Evolutionary conservation across 2,888 invertebrate species (phyloP), one percentile per base, ranked within the genome.

Genomic region (Nymphalis c-album): DNA sequence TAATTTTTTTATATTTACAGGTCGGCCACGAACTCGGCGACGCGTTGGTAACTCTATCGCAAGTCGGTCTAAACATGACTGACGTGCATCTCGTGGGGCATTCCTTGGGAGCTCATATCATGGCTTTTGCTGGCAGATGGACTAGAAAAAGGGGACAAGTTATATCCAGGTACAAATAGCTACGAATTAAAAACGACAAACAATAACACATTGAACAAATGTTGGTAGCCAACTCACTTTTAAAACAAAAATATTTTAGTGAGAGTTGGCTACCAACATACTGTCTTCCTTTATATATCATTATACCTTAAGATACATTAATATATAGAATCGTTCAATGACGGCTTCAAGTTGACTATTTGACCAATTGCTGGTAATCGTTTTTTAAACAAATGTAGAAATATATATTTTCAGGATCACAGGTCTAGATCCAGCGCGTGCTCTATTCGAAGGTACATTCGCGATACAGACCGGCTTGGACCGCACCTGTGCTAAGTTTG

Each of bases 351-450:
- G 26, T 31, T 31, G 6, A 31, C 5, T 31, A 31, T 5, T 31
- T 31, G 6, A 31, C 6, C 26, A 31, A 6, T 6, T 6, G 26
- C 6, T 31, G 5, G 26, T 31, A 6, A 31, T 31, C 5, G 26
- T 31, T 31, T 31, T 31, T 31, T 31, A 31, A 40, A 10, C 35
- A 10, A 2, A 40, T 10, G 2, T 40, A 10, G 10, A 40, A 40
- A 40, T 2, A 4, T 3, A 40, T 40, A 40, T 60, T 69, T 64
- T 48, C 81, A 94, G 94, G 75, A 93, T 94, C 71, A 92, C 94
- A 3, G 94, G 92, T 0, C 76, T 94, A 65, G 94, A 94, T 73
- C 94, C 94, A 10, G 94, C 94, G 0, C 88, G 93, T 58, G 93
- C 93, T 0, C 79, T 93, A 3, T 94, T 93, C 75, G 94, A 94